Evolutionary conservation across 2,797 vertebrate species (phyloP).

Genomic region (Enteromius radiatus): DNA sequence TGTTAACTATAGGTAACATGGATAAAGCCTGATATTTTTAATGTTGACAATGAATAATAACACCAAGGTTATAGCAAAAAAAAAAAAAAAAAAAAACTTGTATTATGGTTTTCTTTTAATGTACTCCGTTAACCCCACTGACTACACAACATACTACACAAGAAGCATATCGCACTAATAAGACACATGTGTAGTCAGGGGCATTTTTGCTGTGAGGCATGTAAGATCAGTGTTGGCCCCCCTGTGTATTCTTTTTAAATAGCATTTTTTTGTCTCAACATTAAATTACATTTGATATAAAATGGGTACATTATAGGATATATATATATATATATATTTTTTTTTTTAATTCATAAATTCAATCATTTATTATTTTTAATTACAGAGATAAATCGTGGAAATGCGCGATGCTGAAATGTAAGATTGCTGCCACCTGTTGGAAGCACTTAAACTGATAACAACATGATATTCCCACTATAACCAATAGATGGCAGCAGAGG

Average conservation of each 20-base stretch:
- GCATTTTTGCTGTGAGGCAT: background rate
- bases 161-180: background rate
- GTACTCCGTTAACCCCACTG: background rate
- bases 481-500: background rate
- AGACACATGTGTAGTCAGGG: background rate
- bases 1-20: slow-evolving; percentile 30
- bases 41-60: slow-evolving; percentile 35
- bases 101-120: slow-evolving; percentile 5
- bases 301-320: background rate
- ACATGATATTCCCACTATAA: background rate
- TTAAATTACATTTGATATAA: background rate
- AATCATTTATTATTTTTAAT: background rate
- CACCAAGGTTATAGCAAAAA: background rate
- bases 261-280: background rate
- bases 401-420: background rate
- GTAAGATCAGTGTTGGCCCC: background rate
- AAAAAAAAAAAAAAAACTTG: background rate
- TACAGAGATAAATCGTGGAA: background rate
- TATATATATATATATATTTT: too few species aligned
- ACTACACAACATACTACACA: background rate
- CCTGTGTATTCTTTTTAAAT: background rate
- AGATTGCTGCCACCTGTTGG: background rate
- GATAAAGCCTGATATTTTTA: slow-evolving; percentile 35
- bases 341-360: background rate
- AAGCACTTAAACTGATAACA: background rate